These are phyloP conservation scores for Ambastaia sidthimunki DNA, from an alignment of 2,797 vertebrate genomes.

Conservation along the genomic window DNA sequence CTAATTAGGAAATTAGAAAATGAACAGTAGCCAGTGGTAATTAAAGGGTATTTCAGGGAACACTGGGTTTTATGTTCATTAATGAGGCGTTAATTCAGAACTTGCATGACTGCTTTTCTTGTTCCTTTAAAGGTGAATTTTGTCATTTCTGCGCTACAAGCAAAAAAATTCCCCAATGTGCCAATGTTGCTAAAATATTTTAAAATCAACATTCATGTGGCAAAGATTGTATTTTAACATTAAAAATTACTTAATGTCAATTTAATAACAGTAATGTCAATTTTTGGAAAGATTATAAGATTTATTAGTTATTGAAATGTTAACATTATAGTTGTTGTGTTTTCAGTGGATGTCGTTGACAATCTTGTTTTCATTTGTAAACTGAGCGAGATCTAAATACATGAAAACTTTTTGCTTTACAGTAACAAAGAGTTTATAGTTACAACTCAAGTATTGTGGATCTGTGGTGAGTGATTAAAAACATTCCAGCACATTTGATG, in stretches of 20 bases:
- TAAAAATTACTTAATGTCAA: too few species aligned
- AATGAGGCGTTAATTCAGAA: slow-evolving; percentile 1
- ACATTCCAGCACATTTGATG: slow-evolving; percentile 36
- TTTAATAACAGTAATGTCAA: too few species aligned
- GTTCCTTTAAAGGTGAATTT: neutral
- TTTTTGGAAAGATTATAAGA: neutral
- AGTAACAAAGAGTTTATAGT: slow-evolving; percentile 33
- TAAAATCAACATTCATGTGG: too few species aligned
- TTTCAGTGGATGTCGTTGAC: neutral
- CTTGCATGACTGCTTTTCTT: slow-evolving; percentile 6
- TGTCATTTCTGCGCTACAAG: neutral
- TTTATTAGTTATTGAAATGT: neutral
- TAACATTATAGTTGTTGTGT: neutral
- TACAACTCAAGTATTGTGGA: slow-evolving; percentile 26
- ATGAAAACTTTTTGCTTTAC: slow-evolving; percentile 28
- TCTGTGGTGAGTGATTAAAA: slow-evolving; percentile 41
- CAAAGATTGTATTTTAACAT: too few species aligned
- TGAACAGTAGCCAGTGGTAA: neutral
- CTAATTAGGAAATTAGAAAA: neutral
- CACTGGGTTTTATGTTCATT: slow-evolving; percentile 4
- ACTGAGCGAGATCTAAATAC: neutral
- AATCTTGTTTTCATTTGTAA: slow-evolving; percentile 9
- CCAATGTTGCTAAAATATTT: too few species aligned
- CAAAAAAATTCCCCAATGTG: too few species aligned
- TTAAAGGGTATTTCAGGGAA: slow-evolving; percentile 20